These are phyloP conservation scores for Lanius collurio DNA, from an alignment of 2,113 vertebrate genomes.

Conservation along the genomic window DNA sequence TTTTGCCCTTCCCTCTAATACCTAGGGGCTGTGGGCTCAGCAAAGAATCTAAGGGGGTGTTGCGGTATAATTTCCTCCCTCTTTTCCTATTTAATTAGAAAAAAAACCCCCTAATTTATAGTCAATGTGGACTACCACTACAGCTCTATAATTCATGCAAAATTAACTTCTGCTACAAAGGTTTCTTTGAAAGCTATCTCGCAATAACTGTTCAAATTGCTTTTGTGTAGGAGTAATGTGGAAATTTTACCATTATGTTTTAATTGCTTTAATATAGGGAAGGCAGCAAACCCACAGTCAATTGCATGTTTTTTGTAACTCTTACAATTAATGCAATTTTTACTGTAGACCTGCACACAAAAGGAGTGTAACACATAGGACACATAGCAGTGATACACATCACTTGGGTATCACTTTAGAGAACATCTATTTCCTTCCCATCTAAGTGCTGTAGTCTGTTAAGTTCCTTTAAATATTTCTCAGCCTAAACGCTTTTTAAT, in stretches of 20 bases:
- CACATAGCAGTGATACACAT: not conserved
- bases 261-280: constrained; percentile 11
- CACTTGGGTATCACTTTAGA: not conserved
- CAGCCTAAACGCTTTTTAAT: not conserved
- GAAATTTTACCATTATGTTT: not conserved
- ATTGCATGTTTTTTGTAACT: not conserved
- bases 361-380: not conserved
- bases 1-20: not conserved
- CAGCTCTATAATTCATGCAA: not conserved
- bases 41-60: not conserved
- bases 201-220: not conserved
- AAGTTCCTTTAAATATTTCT: not conserved
- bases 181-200: not conserved
- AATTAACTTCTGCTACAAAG: not conserved
- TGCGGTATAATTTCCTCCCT: not conserved
- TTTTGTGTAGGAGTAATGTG: not conserved
- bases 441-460: not conserved
- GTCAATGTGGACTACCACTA: not conserved
- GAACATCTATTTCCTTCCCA: not conserved
- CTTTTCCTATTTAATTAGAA: not conserved
- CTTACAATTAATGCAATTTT: not conserved
- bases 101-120: not conserved
- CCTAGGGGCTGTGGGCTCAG: not conserved
- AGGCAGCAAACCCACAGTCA: not conserved
- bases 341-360: not conserved